phyloP scores from a whole-genome alignment of 2,797 vertebrate genomes.

The Bradypus variegatus region DNA sequence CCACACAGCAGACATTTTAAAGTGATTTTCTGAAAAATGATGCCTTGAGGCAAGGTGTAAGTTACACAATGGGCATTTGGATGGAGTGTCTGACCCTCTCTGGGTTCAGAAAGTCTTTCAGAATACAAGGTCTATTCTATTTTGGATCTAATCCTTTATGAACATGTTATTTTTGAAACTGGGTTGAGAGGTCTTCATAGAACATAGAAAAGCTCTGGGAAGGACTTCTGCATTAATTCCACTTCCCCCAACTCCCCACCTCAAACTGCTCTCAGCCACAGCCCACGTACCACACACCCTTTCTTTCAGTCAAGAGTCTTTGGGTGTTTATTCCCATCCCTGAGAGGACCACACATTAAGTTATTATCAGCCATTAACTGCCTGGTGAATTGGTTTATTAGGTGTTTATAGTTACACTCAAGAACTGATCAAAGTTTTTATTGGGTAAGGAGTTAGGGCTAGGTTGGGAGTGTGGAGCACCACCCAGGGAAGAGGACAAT shows the following conservation, averaged over 20 bases:
- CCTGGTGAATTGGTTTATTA: conserved; percentile 23
- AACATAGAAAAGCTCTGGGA: background rate
- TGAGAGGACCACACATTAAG: background rate
- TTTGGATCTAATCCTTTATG: background rate
- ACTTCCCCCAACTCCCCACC: no score
- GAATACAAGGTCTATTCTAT: background rate
- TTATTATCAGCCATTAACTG: background rate
- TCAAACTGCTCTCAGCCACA: background rate
- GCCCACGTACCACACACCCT: background rate
- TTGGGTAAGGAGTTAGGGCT: background rate
- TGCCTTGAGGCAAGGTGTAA: conserved; percentile 1
- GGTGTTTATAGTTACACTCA: conserved; percentile 2
- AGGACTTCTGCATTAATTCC: background rate
- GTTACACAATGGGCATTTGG: background rate
- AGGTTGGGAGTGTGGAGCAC: background rate
- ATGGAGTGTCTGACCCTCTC: background rate
- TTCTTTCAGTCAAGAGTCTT: background rate
- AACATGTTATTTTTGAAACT: background rate
- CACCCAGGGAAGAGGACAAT: background rate
- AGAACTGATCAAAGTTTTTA: conserved; percentile 7
- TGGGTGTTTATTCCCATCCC: background rate
- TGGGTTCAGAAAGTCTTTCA: background rate
- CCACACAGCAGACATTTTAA: background rate
- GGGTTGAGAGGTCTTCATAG: background rate
- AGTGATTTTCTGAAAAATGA: background rate